Evolutionary conservation across 1,140 invertebrate genomes (phyloP).

Genomic region (Platorchestia sp.): DNA sequence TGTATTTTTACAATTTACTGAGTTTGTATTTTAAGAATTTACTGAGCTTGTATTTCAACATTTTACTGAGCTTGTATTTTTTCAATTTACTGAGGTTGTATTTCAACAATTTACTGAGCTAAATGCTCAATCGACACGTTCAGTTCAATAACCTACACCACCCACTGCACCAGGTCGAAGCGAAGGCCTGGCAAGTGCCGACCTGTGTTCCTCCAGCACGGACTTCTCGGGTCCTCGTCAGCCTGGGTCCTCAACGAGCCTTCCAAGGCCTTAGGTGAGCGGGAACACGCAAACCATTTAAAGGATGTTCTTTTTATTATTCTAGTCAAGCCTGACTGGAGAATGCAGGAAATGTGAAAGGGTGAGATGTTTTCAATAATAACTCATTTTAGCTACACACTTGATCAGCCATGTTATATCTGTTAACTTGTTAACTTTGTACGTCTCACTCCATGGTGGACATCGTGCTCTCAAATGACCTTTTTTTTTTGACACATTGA

Average conservation of each 20-base stretch:
- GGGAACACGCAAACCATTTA: not conserved
- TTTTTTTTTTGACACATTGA: not conserved
- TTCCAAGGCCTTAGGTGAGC: conserved; percentile 76
- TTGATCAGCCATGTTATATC: not conserved
- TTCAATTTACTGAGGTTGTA: no score
- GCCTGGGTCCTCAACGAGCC: conserved; percentile 82
- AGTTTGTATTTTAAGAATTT: no score
- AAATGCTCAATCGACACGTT: no score
- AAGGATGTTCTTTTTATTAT: no score
- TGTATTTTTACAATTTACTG: no score
- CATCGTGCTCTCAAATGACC: no score
- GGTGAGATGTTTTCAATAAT: not conserved
- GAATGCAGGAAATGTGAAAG: not conserved
- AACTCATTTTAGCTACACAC: not conserved
- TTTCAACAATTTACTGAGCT: no score
- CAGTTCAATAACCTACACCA: no score
- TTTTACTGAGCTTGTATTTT: no score
- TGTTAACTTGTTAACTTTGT: not conserved
- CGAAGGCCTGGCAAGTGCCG: not conserved
- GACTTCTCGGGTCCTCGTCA: conserved; percentile 80
- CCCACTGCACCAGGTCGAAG: not conserved
- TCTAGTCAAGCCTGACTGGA: not conserved
- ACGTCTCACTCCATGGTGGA: no score
- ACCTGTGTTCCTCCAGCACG: conserved; percentile 81
- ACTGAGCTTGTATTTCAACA: no score